Conservation (phyloP, 2,888 invertebrate genomes). For the Stramonita haemastoma region DNA sequence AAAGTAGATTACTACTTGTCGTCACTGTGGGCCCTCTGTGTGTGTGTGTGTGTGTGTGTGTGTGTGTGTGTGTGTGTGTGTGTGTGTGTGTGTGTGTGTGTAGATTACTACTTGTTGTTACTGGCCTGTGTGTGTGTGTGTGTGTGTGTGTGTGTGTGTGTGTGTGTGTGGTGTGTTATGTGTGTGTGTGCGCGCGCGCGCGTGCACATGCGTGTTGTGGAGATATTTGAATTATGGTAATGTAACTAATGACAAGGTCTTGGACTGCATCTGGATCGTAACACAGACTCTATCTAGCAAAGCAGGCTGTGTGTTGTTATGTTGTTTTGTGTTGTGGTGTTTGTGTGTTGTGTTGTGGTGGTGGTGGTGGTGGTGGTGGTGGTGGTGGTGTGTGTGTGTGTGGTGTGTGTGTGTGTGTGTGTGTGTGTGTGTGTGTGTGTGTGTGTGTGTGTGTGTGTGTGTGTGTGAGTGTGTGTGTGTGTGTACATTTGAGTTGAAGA, state of each 20-base stretch:
- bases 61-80: too few relatives aligned
- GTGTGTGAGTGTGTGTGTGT: neutral
- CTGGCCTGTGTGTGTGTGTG: neutral
- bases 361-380: too few relatives aligned
- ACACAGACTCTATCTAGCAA: neutral
- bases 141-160: too few relatives aligned
- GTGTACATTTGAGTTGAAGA: neutral
- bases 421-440: neutral
- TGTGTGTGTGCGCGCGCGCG: too few relatives aligned
- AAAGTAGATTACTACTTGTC: slow-evolving; percentile 17
- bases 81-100: neutral
- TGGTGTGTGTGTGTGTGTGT: too few relatives aligned
- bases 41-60: too few relatives aligned
- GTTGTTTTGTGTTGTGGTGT: too few relatives aligned
- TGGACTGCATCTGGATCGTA: slow-evolving; percentile 9
- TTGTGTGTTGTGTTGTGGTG: too few relatives aligned
- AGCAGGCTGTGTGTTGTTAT: too few relatives aligned
- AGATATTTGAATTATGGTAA: slow-evolving; percentile 12
- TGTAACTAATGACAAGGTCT: slow-evolving; percentile 1
- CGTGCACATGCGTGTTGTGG: too few relatives aligned
- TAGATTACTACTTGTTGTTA: slow-evolving; percentile 14
- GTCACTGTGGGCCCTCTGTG: neutral
- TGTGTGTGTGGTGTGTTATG: too few relatives aligned
- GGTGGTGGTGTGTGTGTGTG: too few relatives aligned
- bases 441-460: neutral